These are phyloP conservation scores for Andrena minutula DNA, from an alignment of 2,888 invertebrate species.

Conservation along the genomic window DNA sequence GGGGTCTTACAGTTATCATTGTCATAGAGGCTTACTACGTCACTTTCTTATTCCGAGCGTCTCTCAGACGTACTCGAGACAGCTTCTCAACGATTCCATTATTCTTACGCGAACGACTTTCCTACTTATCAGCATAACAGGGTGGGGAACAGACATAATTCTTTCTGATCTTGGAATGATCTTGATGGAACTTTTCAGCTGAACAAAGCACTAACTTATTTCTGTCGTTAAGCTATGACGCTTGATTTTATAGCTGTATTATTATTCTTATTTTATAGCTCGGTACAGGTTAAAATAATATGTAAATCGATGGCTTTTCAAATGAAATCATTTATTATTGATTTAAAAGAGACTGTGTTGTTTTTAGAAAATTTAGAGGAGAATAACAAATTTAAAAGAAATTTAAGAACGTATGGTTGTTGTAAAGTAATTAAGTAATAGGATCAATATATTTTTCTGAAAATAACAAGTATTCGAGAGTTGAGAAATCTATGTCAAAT, in stretches of 20 bases:
- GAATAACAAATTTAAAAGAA: no score
- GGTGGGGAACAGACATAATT: not conserved
- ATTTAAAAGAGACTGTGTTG: no score
- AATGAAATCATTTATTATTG: no score
- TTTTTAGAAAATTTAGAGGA: no score
- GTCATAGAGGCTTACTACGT: constrained; percentile 12
- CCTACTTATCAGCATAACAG: not conserved
- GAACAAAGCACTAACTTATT: not conserved
- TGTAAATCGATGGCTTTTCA: no score
- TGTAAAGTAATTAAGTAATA: no score
- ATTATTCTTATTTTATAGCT: not conserved
- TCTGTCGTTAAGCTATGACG: not conserved
- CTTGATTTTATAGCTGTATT: no score
- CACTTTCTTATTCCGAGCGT: constrained; percentile 2
- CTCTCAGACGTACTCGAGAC: constrained; percentile 9
- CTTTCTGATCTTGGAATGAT: not conserved
- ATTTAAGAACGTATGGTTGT: no score
- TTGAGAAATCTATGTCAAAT: no score
- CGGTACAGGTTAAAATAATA: not conserved
- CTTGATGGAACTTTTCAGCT: not conserved
- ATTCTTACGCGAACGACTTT: not conserved
- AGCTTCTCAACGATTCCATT: constrained; percentile 4
- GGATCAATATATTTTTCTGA: no score
- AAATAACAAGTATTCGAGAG: no score
- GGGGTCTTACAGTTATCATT: constrained; percentile 23